These are phyloP conservation scores for Anaspis maculata DNA, from an alignment of 2,888 invertebrate genomes.

Conservation along the genomic window DNA sequence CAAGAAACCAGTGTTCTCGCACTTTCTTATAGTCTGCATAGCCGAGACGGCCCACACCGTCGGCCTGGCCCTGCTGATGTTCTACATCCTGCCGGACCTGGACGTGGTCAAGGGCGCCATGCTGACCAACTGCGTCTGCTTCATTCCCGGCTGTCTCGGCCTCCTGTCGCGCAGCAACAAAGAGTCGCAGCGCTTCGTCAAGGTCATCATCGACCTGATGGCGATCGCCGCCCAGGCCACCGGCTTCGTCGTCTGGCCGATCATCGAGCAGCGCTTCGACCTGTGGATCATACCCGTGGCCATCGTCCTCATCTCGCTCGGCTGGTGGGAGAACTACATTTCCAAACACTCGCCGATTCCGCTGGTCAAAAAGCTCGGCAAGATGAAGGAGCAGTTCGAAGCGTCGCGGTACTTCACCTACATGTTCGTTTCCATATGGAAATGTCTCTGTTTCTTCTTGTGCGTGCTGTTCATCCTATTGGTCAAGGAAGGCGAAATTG, in stretches of 20 bases:
- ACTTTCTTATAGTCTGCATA: constrained; percentile 62
- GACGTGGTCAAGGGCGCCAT: constrained; percentile 93
- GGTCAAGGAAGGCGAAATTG: constrained; percentile 67
- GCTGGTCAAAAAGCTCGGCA: constrained; percentile 63
- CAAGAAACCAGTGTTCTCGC: constrained; percentile 58
- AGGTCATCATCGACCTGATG: constrained; percentile 73
- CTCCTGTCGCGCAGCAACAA: constrained; percentile 74
- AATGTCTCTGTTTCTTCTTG: constrained; percentile 72
- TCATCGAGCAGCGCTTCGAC: constrained; percentile 64
- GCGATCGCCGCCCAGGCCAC: constrained; percentile 85
- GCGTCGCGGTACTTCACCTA: constrained; percentile 82
- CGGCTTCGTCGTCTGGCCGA: constrained; percentile 88
- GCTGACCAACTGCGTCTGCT: constrained; percentile 91
- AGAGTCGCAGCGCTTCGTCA: constrained; percentile 68
- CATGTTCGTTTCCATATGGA: constrained; percentile 87
- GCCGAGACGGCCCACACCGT: constrained; percentile 85
- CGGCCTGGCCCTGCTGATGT: constrained; percentile 80
- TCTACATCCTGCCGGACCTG: constrained; percentile 81
- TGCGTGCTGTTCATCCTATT: constrained; percentile 65
- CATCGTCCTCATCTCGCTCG: constrained; percentile 77
- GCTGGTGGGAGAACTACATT: constrained; percentile 99
- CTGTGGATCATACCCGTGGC: constrained; percentile 83
- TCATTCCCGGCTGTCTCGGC: constrained; percentile 72
- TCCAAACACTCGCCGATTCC: constrained; percentile 76
- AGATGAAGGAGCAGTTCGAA: constrained; percentile 71